Percentiles rank a stretch among this genome's conserved stretches.
Conservation (phyloP, 1,140 invertebrate genomes). For the Cyclina sinensis region DNA sequence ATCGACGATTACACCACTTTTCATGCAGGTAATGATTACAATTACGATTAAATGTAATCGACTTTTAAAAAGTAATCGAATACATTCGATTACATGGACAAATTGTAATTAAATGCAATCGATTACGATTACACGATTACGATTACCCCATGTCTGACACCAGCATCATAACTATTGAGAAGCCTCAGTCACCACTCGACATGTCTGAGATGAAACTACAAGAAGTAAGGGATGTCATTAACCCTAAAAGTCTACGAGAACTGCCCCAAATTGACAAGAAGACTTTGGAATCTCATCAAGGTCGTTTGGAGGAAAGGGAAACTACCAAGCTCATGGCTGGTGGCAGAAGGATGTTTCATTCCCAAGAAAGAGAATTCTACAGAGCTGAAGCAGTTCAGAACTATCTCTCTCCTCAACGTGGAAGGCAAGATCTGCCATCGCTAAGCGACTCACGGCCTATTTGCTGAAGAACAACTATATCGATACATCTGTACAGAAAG, state of each 20-base stretch:
- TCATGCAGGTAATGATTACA: too few relatives aligned
- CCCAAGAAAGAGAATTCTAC: conserved; percentile 6
- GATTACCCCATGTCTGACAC: too few relatives aligned
- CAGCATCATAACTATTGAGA: background rate
- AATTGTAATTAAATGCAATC: too few relatives aligned
- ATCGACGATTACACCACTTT: too few relatives aligned
- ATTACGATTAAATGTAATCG: too few relatives aligned
- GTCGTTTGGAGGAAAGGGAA: conserved; percentile 15
- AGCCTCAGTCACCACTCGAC: background rate
- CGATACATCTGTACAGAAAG: conserved; percentile 60
- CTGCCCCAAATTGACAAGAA: background rate
- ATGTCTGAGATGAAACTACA: background rate
- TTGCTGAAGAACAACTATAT: conserved; percentile 50
- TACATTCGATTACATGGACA: too few relatives aligned
- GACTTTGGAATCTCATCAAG: background rate
- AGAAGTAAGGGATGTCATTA: conserved; percentile 30
- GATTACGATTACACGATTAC: too few relatives aligned
- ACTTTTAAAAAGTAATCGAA: too few relatives aligned
- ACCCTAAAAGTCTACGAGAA: conserved; percentile 25
- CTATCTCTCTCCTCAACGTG: conserved; percentile 16
- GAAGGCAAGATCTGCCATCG: background rate
- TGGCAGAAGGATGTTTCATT: background rate
- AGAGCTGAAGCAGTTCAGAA: conserved; percentile 16
- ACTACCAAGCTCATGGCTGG: background rate
- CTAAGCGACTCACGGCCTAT: conserved; percentile 22